phyloP scores from a whole-genome alignment of 2,888 invertebrate genomes.

The Eristalinus sepulchralis region DNA sequence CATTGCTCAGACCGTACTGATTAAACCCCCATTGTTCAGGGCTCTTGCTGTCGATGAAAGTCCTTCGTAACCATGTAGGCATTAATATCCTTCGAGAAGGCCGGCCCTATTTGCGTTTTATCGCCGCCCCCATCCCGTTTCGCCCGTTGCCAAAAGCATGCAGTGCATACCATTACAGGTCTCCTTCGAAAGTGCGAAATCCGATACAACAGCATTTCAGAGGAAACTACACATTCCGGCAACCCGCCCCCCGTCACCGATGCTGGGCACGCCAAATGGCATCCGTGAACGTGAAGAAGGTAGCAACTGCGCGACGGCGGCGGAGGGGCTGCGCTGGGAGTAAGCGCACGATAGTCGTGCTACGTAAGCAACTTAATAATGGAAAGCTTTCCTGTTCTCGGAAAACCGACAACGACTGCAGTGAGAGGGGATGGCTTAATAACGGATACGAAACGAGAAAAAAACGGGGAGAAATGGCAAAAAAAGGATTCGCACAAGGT shows the following conservation, averaged over 20 bases:
- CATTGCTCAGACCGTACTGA: slow-evolving; percentile 45
- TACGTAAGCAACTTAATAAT: slow-evolving; percentile 67
- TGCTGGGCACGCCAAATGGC: slow-evolving; percentile 24
- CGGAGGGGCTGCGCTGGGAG: background rate
- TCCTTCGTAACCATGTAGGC: slow-evolving; percentile 2
- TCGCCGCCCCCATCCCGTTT: slow-evolving; percentile 6
- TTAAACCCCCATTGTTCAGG: slow-evolving; percentile 56
- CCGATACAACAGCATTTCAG: slow-evolving; percentile 49
- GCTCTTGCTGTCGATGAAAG: slow-evolving; percentile 47
- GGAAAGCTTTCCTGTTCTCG: slow-evolving; percentile 60
- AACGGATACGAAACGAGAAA: slow-evolving; percentile 25
- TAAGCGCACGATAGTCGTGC: slow-evolving; percentile 55
- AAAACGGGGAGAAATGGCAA: background rate
- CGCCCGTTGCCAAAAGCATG: slow-evolving; percentile 26
- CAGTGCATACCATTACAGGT: slow-evolving; percentile 40
- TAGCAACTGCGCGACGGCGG: background rate
- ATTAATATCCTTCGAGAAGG: slow-evolving; percentile 29
- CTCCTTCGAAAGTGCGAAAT: slow-evolving; percentile 59
- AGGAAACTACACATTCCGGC: slow-evolving; percentile 49
- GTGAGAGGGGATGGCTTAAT: background rate
- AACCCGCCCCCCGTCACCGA: background rate
- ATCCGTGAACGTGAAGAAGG: slow-evolving; percentile 44
- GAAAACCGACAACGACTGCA: slow-evolving; percentile 1
- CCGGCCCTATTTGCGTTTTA: slow-evolving; percentile 32
- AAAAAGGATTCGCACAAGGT: slow-evolving; percentile 60